Evolutionary conservation across 2,888 invertebrate species (phyloP), one percentile per base, ranked within the genome.

Genomic region (Slavum lentiscoides): DNA sequence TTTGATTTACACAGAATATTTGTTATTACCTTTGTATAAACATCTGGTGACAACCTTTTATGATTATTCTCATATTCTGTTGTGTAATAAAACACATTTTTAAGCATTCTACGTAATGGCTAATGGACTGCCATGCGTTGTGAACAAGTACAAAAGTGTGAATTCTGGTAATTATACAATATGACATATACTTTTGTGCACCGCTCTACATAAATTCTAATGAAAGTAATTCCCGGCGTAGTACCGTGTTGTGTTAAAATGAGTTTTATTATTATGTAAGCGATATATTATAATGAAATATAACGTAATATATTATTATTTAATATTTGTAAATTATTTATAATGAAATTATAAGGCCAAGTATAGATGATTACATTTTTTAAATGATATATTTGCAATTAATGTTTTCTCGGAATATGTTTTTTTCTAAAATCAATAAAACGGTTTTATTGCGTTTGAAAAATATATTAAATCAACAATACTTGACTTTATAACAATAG

Each of bases 81-180:
- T n/a, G 17, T 19, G 21, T 53, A 74, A 74, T 39, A n/a, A 39
- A 66, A 11, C 66, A 21, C 21, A 37, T 74, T 64, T 43, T 64
- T 19, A 53, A 30, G 37, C n/a, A 49, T 61, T n/a, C 13, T 43
- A 19, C 19, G 23, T 39, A 66, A 39, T 66, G 19, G 58, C 39
- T 43, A 66, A 67, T 58, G 55, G 39, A 74, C 74, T 58, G 58
- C 30, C 21, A 19, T 19, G 55, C 17, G 23, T 21, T 13, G 61
- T 21, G 58, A 66, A 30, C 53, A 74, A 74, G 30, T 21, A 37
- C 74, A 66, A 66, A 64, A 74, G 73, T 73, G 30, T 43, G 30
- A 30, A n/a, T 62, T 74, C 49, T 9, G 23, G 19, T 62, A 74
- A 74, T 74, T 53, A 74, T 49, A 15, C 43, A 30, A 62, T 4